phyloP scores from a whole-genome alignment of 2,888 invertebrate species.

The Amphimallon solstitiale region DNA sequence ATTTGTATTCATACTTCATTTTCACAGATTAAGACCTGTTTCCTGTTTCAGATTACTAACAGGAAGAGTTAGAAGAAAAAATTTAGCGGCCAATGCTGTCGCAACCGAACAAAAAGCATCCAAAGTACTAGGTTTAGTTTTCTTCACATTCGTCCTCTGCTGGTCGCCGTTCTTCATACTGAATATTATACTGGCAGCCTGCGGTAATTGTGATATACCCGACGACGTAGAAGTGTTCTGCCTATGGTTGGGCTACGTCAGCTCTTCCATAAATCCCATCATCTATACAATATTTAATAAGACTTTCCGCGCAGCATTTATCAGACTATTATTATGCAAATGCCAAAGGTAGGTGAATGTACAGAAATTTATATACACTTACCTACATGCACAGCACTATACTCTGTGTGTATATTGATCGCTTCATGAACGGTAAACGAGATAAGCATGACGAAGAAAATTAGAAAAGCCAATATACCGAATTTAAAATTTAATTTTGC shows the following conservation, averaged over 20 bases:
- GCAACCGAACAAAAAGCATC: slow-evolving; percentile 96
- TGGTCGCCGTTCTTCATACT: slow-evolving; percentile 94
- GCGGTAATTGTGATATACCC: slow-evolving; percentile 81
- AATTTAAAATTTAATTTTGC: slow-evolving; percentile 21
- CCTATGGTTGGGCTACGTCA: slow-evolving; percentile 92
- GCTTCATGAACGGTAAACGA: neutral
- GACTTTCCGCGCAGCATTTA: slow-evolving; percentile 87
- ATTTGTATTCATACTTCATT: neutral
- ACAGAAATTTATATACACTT: neutral
- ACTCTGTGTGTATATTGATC: neutral
- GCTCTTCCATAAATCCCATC: slow-evolving; percentile 92
- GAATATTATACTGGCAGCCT: slow-evolving; percentile 88
- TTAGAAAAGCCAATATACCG: slow-evolving; percentile 6
- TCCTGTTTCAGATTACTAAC: slow-evolving; percentile 71
- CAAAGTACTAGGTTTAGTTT: slow-evolving; percentile 90
- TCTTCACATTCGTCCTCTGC: slow-evolving; percentile 91
- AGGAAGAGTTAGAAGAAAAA: slow-evolving; percentile 75
- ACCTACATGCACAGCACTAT: neutral
- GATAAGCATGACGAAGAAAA: slow-evolving; percentile 12
- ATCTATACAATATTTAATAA: slow-evolving; percentile 94
- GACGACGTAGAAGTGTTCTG: slow-evolving; percentile 82
- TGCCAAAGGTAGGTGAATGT: slow-evolving; percentile 72
- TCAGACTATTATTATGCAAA: slow-evolving; percentile 78
- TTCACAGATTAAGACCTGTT: neutral
- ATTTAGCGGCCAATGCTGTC: slow-evolving; percentile 80